A percentile compares a stretch with the other conserved stretches of the same genome.
Evolutionary conservation across 2,888 invertebrate species (phyloP).

Genomic region (Dioctria rufipes): DNA sequence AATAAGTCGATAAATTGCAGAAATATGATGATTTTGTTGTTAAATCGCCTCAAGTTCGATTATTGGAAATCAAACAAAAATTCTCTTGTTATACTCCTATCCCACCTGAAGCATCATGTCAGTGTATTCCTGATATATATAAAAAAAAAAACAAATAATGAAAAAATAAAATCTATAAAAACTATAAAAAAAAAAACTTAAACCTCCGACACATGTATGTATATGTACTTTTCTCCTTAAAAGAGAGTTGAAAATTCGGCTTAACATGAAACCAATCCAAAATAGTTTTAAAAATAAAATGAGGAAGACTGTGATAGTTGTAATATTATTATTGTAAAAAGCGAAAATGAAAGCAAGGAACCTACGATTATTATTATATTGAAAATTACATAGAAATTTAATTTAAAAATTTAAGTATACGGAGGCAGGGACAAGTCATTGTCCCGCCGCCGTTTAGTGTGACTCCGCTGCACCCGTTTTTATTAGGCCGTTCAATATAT

Average conservation of each 20-base stretch:
- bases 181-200: not conserved
- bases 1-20: too few species aligned
- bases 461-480: conserved; percentile 25
- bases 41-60: too few species aligned
- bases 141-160: too few species aligned
- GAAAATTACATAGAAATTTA: not conserved
- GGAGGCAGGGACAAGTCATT: not conserved
- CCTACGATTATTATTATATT: conserved; percentile 3
- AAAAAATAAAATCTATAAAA: not conserved
- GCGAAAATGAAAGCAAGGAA: conserved; percentile 13
- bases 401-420: not conserved
- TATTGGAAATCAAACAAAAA: too few species aligned
- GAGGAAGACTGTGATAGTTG: conserved; percentile 71
- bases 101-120: too few species aligned
- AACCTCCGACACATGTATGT: not conserved
- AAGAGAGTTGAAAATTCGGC: not conserved
- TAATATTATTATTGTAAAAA: conserved; percentile 58
- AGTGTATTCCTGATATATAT: too few species aligned
- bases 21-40: too few species aligned
- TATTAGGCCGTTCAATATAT: conserved; percentile 26
- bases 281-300: conserved; percentile 15
- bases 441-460: conserved; percentile 4
- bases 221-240: not conserved
- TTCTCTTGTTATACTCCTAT: too few species aligned
- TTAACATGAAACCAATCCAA: conserved; percentile 45